Percentiles rank a stretch among this genome's conserved stretches.
Evolutionary conservation across 2,888 invertebrate genomes (phyloP).

Genomic region (Euplexia lucipara): DNA sequence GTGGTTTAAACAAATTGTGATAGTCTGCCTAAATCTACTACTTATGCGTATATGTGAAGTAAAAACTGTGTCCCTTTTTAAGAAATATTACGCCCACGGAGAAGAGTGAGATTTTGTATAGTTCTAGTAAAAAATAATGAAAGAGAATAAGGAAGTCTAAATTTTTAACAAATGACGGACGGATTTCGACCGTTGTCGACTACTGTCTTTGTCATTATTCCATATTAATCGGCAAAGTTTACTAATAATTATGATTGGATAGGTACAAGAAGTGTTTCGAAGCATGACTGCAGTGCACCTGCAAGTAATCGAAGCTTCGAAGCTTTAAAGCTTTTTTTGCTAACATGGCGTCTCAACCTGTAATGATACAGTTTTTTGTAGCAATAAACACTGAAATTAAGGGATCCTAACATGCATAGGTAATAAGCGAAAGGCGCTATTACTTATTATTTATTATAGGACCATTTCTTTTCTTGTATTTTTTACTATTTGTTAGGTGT

Average conservation of each 20-base stretch:
- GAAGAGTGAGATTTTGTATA: too few species aligned
- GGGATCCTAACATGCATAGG: constrained; percentile 45
- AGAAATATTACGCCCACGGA: too few species aligned
- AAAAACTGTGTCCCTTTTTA: too few species aligned
- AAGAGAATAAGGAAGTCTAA: too few species aligned
- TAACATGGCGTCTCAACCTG: constrained; percentile 17
- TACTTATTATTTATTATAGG: constrained; percentile 17
- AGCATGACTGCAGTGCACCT: constrained; percentile 32
- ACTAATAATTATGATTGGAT: background rate
- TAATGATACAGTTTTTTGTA: constrained; percentile 32
- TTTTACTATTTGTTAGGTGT: constrained; percentile 3
- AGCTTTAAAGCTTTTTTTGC: constrained; percentile 33
- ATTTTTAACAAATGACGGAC: too few species aligned
- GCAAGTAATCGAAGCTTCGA: constrained; percentile 32
- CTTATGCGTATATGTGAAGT: too few species aligned
- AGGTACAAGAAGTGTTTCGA: constrained; percentile 18
- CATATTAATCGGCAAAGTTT: background rate
- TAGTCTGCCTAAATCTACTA: too few species aligned
- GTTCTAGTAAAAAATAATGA: too few species aligned
- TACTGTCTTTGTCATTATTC: too few species aligned
- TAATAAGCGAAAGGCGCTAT: constrained; percentile 17
- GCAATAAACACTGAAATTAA: constrained; percentile 47
- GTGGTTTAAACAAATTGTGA: too few species aligned
- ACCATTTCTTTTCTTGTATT: constrained; percentile 6
- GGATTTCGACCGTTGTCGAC: too few species aligned